Evolutionary conservation across 2,113 vertebrate species (phyloP).

Genomic region (Brachypteracias leptosomus): DNA sequence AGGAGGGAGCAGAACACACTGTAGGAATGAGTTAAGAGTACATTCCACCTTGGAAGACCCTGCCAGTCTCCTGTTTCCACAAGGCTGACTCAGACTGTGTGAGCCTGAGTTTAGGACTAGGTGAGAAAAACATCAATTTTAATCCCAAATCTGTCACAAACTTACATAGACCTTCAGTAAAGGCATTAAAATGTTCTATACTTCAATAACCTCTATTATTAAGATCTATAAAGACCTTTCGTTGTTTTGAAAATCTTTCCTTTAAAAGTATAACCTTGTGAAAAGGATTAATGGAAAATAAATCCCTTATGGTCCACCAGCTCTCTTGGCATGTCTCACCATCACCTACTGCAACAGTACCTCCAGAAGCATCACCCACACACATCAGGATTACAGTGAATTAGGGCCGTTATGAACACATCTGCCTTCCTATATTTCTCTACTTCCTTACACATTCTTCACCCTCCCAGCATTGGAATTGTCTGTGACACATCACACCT

Average conservation of each 20-base stretch:
- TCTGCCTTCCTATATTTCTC: background rate
- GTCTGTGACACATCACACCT: fast-evolving
- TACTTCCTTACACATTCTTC: background rate
- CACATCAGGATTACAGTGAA: fast-evolving
- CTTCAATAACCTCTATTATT: background rate
- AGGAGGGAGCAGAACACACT: background rate
- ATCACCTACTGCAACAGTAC: background rate
- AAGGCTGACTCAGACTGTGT: background rate
- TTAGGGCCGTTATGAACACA: fast-evolving
- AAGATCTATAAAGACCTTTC: background rate
- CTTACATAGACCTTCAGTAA: background rate
- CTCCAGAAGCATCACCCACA: background rate
- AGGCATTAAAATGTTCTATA: background rate
- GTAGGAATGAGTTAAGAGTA: background rate
- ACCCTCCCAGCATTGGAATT: background rate
- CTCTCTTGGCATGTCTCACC: background rate
- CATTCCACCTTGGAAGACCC: background rate
- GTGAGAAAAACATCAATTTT: background rate
- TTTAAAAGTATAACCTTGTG: background rate
- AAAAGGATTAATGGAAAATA: background rate
- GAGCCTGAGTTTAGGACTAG: background rate
- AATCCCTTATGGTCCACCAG: background rate
- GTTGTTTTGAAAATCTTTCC: background rate
- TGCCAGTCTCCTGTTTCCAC: background rate
- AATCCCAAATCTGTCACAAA: background rate